Percentiles rank a stretch among this genome's conserved stretches.
Evolutionary conservation across 1,140 invertebrate genomes (phyloP).

Genomic region (Oryctes rhinoceros): DNA sequence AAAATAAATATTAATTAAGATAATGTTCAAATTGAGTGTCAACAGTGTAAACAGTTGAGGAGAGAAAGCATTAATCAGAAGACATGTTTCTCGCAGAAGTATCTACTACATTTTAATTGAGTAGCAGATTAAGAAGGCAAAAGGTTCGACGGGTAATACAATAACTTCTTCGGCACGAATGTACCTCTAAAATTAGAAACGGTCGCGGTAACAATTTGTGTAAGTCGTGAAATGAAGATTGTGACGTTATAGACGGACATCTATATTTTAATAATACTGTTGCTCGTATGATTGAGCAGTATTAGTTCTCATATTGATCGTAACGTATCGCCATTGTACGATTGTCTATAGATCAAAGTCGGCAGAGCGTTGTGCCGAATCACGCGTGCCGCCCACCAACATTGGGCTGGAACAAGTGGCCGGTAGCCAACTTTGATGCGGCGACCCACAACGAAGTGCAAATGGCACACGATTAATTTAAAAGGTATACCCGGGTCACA

Average conservation of each 20-base stretch:
- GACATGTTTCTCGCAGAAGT: too few relatives aligned
- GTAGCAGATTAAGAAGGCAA: too few relatives aligned
- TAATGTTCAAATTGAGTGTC: too few relatives aligned
- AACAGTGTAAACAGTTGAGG: too few relatives aligned
- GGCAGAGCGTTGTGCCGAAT: conserved; percentile 46
- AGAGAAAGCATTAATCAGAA: too few relatives aligned
- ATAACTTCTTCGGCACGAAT: too few relatives aligned
- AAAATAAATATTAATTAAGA: too few relatives aligned
- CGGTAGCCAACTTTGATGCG: conserved; percentile 51
- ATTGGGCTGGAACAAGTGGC: conserved; percentile 39
- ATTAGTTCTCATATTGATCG: conserved; percentile 44
- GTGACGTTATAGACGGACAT: not conserved
- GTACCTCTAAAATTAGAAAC: too few relatives aligned
- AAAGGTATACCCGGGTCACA: conserved; percentile 31
- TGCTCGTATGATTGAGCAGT: conserved; percentile 46
- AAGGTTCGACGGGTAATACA: too few relatives aligned
- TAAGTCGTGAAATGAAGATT: not conserved
- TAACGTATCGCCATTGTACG: conserved; percentile 44
- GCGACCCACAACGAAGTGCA: conserved; percentile 57
- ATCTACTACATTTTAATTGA: too few relatives aligned
- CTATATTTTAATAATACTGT: conserved; percentile 32
- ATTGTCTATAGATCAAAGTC: conserved; percentile 46
- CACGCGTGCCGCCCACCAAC: conserved; percentile 50
- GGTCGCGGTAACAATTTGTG: not conserved
- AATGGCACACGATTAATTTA: conserved; percentile 58